Evolutionary conservation across 2,888 invertebrate genomes (phyloP), one percentile per base, ranked within the genome.

Genomic region (Fragum sueziense): DNA sequence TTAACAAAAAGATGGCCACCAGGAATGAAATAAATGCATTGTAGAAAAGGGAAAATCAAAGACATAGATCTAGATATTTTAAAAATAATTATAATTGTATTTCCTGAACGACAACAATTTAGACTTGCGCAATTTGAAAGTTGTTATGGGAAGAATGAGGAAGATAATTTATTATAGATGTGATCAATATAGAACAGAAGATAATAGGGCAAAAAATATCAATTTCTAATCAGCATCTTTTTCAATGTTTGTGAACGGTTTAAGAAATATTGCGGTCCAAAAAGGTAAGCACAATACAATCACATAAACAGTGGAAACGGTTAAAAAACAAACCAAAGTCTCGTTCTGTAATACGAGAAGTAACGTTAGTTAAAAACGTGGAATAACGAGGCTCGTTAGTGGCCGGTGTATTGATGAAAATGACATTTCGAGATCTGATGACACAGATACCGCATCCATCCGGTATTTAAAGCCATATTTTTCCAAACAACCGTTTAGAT

Each of bases 401-500:
- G 69, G 54, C 68, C 67, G 41, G 14, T 29, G 59, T 54, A 52
- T 68, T 67, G 74, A 74, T 68, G 69, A 61, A 74, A 74, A 74
- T 69, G 74, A 69, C 69, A 69, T 74, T 74, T 74, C 47, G 59
- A 68, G 57, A 74, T 74, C 69, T 59, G 68, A 68, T 69, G 41
- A 22, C 33, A 61, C 31, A 14, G 57, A 34, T 74, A 59, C 51
- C 61, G 41, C 59, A 41, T 74, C 68, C 69, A 74, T 74, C 74
- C 69, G 74, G 74, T 47, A 41, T 74, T 69, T 69, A 74, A 74
- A 74, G 59, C 69, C 57, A 59, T 54, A 76, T 67, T 74, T 37
- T 76, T 57, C 52, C 54, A 27, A 31, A 73, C 73, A 37, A 78
- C n/a, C 25, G 70, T 37, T 52, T 22, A 47, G 51, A 33, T 79